These are phyloP conservation scores for Myotis vivesi DNA, from an alignment of 2,797 vertebrate species.

Conservation along the genomic window DNA sequence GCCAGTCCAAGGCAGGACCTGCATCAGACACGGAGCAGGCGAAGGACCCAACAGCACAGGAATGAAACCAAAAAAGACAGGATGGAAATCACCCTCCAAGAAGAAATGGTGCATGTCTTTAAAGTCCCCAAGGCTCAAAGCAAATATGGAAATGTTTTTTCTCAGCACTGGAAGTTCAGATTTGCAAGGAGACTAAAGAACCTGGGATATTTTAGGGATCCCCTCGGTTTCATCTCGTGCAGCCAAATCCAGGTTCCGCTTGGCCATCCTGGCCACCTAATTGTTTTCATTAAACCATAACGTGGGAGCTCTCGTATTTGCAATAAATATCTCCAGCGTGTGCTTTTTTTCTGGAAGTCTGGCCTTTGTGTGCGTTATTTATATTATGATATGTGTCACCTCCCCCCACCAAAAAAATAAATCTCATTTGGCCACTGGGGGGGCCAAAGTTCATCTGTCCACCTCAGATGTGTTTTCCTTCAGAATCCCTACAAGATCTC, in stretches of 20 bases:
- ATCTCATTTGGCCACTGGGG: neutral
- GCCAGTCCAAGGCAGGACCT: neutral
- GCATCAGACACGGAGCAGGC: neutral
- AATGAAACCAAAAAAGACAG: neutral
- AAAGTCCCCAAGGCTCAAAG: neutral
- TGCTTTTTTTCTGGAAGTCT: neutral
- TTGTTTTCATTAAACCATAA: neutral
- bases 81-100: neutral
- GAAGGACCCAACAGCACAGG: neutral
- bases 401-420: neutral
- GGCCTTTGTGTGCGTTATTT: conserved; percentile 8
- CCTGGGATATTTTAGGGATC: neutral
- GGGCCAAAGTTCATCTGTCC: conserved; percentile 35
- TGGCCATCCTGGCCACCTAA: neutral
- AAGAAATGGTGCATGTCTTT: neutral
- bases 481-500: conserved; percentile 47
- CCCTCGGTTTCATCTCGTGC: neutral
- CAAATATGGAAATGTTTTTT: neutral
- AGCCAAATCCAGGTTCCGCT: neutral
- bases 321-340: neutral
- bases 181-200: neutral
- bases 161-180: neutral
- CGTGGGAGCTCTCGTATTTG: neutral
- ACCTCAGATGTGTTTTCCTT: conserved; percentile 34
- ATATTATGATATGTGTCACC: neutral